A percentile compares a stretch with the other conserved stretches of the same genome.
These are phyloP conservation scores for Ephydatia muelleri DNA, from an alignment of 37 sponge, comb jelly and placozoan genomes.

Conservation along the genomic window DNA sequence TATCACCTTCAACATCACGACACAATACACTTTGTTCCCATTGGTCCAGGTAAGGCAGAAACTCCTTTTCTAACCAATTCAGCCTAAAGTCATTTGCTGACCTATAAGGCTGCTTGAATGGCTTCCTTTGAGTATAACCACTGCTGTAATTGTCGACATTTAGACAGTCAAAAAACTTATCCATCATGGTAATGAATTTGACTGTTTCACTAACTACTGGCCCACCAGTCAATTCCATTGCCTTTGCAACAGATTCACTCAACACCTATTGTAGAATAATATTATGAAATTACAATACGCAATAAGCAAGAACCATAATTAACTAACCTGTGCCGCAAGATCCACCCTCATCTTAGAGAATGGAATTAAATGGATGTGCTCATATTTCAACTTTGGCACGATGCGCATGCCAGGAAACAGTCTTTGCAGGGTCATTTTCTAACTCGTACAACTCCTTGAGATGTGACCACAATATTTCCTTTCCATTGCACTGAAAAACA, in stretches of 20 bases:
- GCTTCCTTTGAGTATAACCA: no score
- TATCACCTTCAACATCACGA: not conserved
- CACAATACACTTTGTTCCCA: constrained; percentile 16
- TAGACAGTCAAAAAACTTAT: constrained; percentile 45
- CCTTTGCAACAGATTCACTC: constrained; percentile 26
- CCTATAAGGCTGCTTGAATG: no score
- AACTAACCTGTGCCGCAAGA: constrained; percentile 63
- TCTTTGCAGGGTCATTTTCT: constrained; percentile 14
- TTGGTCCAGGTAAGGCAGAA: constrained; percentile 32
- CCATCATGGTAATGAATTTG: constrained; percentile 8
- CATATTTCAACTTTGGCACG: constrained; percentile 57
- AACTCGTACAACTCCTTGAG: constrained; percentile 5
- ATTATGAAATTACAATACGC: no score
- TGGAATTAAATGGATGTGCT: no score
- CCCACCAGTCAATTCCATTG: constrained; percentile 9
- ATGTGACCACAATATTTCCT: constrained; percentile 26
- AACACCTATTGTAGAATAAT: no score
- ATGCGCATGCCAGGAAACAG: not conserved
- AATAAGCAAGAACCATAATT: no score
- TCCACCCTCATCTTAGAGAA: no score
- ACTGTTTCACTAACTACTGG: constrained; percentile 5
- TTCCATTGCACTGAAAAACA: constrained; percentile 34
- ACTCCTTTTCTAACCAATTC: no score
- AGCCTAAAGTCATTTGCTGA: no score
- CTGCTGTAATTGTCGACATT: constrained; percentile 45